phyloP scores from a whole-genome alignment of 2,797 vertebrate genomes.

The Malurus splendens region DNA sequence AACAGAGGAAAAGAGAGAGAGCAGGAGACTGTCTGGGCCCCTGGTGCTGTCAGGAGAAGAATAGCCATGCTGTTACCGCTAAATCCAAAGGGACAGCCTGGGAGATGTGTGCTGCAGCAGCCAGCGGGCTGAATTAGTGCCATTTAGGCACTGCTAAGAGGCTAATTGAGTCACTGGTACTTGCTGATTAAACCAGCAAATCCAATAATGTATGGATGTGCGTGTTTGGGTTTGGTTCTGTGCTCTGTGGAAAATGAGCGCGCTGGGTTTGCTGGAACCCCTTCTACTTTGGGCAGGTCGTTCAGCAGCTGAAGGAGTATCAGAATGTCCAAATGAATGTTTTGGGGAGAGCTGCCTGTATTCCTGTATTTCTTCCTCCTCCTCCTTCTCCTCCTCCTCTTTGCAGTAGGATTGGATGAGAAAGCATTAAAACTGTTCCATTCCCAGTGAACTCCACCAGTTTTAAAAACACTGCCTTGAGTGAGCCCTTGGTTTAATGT shows the following conservation, averaged over 20 bases:
- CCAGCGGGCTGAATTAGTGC: conserved; percentile 57
- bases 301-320: not conserved
- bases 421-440: not conserved
- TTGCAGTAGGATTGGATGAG: not conserved
- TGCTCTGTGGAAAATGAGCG: conserved; percentile 1
- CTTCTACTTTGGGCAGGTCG: not conserved
- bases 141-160: conserved; percentile 57
- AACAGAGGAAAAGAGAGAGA: conserved; percentile 34
- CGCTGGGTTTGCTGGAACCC: not conserved
- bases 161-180: conserved; percentile 62
- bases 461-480: not conserved
- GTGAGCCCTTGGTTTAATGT: not conserved
- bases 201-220: conserved; percentile 40
- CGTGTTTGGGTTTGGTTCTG: conserved; percentile 37
- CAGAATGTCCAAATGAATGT: not conserved
- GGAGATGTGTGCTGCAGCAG: conserved; percentile 38
- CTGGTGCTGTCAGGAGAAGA: conserved; percentile 61
- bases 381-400: not conserved
- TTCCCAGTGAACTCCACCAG: not conserved
- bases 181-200: conserved; percentile 60
- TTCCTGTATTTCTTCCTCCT: not conserved
- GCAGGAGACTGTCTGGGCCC: conserved; percentile 48
- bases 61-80: conserved; percentile 37
- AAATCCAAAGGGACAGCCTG: conserved; percentile 54
- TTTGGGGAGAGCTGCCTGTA: not conserved